Percentiles rank a stretch among this genome's conserved stretches.
Conservation (phyloP, 2,797 vertebrate species). For the Lepus townsendii region DNA sequence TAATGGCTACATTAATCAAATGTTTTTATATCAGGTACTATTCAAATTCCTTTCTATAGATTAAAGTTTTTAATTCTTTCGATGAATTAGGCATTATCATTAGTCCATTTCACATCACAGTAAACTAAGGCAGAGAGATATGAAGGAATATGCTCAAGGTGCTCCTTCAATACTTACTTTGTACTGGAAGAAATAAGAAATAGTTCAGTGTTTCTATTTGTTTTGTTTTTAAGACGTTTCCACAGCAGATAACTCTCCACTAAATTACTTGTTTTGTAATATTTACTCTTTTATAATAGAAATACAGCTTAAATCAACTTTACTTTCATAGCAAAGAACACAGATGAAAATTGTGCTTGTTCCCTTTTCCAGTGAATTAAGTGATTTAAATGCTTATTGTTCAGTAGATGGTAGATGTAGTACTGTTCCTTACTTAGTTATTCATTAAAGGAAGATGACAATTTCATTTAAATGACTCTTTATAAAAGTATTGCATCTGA, state of each 20-base stretch:
- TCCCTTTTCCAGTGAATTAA: neutral
- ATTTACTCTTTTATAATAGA: neutral
- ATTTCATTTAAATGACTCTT: neutral
- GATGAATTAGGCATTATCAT: neutral
- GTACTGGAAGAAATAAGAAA: neutral
- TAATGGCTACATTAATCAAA: neutral
- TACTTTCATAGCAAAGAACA: neutral
- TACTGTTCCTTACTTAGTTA: neutral
- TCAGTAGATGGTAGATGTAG: neutral
- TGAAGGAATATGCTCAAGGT: neutral
- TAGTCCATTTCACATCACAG: neutral
- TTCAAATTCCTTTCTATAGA: neutral
- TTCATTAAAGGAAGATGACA: neutral
- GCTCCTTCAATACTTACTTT: neutral
- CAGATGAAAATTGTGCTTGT: neutral
- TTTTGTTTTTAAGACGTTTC: neutral
- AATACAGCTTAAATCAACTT: constrained; percentile 4
- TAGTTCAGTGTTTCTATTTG: neutral
- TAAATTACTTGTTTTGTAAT: neutral
- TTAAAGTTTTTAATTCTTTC: neutral
- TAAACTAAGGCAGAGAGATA: neutral
- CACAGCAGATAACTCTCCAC: neutral
- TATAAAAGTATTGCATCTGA: neutral
- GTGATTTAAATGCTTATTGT: neutral
- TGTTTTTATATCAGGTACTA: neutral